Conservation (phyloP, 2,797 vertebrate genomes). For the Pampus argenteus region DNA sequence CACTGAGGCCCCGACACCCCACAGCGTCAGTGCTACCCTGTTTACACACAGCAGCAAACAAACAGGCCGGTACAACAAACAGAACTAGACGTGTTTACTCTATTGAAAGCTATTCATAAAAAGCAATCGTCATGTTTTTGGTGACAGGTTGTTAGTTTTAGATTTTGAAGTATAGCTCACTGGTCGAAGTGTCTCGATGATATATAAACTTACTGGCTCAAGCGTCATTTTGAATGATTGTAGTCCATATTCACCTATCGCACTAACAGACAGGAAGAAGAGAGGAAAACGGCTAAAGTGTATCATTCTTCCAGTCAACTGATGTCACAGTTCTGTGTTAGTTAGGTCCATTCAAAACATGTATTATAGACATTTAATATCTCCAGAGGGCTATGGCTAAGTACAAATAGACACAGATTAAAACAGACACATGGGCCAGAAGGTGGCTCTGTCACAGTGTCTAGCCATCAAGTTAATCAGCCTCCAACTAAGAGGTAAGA, state of each 20-base stretch:
- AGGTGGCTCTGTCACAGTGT: constrained; percentile 50
- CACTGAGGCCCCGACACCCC: constrained; percentile 22
- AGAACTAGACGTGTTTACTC: background rate
- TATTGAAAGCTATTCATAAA: background rate
- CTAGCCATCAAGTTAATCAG: constrained; percentile 62
- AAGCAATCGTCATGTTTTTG: background rate
- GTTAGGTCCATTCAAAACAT: constrained; percentile 42
- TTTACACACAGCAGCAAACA: constrained; percentile 30
- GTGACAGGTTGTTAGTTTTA: background rate
- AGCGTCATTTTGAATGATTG: constrained; percentile 9
- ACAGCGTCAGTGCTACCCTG: constrained; percentile 44
- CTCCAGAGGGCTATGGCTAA: constrained; percentile 52
- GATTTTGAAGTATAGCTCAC: constrained; percentile 12
- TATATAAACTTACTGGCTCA: constrained; percentile 22
- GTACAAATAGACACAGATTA: constrained; percentile 32
- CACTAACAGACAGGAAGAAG: constrained; percentile 2
- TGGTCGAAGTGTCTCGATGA: background rate
- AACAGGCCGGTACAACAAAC: constrained; percentile 21
- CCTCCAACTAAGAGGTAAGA: constrained; percentile 73
- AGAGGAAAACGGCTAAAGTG: constrained; percentile 3
- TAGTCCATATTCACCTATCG: background rate
- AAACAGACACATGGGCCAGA: constrained; percentile 42
- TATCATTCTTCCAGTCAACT: constrained; percentile 46
- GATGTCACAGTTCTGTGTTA: constrained; percentile 38
- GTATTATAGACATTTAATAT: constrained; percentile 43